phyloP scores from a whole-genome alignment of 2,113 vertebrate genomes.

The Nestor notabilis region DNA sequence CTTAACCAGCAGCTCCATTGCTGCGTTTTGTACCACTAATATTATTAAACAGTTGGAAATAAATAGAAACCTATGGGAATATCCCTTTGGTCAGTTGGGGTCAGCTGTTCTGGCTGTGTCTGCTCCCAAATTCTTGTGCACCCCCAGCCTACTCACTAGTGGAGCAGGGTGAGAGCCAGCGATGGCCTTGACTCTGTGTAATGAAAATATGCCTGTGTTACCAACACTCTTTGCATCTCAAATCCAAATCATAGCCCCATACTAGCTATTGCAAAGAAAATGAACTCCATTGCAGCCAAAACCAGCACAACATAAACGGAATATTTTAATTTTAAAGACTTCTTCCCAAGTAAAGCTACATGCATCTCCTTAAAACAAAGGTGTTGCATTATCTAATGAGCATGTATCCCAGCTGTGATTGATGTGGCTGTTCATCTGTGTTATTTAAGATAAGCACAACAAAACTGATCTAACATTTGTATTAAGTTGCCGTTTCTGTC shows the following conservation, averaged over 20 bases:
- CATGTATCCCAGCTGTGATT: background rate
- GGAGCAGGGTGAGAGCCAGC: background rate
- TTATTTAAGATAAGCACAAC: background rate
- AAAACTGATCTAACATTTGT: background rate
- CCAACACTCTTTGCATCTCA: background rate
- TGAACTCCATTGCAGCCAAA: background rate
- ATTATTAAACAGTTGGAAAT: background rate
- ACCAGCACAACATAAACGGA: background rate
- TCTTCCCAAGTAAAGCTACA: background rate
- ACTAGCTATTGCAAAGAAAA: background rate
- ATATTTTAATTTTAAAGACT: background rate
- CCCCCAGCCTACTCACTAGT: accelerated
- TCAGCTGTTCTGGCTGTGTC: background rate
- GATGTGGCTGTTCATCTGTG: background rate
- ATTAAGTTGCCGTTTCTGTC: background rate
- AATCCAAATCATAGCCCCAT: background rate
- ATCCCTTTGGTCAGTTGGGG: background rate
- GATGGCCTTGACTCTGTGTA: background rate
- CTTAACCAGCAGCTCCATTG: background rate
- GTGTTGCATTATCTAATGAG: background rate
- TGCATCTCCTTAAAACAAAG: background rate
- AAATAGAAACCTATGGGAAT: background rate
- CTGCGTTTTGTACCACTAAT: background rate
- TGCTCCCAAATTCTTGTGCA: background rate
- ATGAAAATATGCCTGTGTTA: background rate